phyloP scores from a whole-genome alignment of 1,140 invertebrate species.

The Micrasema minimum region DNA sequence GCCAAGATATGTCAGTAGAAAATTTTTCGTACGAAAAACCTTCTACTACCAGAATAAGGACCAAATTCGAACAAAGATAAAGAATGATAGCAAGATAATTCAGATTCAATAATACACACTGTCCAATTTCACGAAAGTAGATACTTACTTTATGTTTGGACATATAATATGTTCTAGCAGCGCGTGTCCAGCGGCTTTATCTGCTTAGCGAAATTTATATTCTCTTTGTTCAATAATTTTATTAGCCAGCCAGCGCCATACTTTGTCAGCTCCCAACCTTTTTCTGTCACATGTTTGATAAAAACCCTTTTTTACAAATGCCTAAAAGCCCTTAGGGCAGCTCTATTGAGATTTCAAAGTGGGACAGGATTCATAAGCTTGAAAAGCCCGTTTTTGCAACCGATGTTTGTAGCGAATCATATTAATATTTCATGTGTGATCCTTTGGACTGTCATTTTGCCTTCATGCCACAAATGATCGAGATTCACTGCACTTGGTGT shows the following conservation, averaged over 20 bases:
- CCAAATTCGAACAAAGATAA: too few species aligned
- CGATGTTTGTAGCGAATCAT: too few species aligned
- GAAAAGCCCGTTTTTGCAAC: too few species aligned
- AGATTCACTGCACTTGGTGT: too few species aligned
- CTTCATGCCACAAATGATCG: too few species aligned
- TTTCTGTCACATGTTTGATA: constrained; percentile 33
- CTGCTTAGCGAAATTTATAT: constrained; percentile 14
- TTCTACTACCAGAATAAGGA: too few species aligned
- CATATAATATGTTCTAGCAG: not conserved
- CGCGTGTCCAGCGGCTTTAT: not conserved
- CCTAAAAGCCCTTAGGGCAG: constrained; percentile 31
- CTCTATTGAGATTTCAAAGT: constrained; percentile 28
- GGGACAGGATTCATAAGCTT: constrained; percentile 10
- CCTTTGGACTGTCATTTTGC: too few species aligned
- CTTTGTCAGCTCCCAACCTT: constrained; percentile 28
- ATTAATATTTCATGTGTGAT: too few species aligned
- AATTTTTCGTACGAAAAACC: too few species aligned
- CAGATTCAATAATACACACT: too few species aligned
- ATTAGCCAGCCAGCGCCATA: constrained; percentile 24
- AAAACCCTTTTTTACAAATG: constrained; percentile 23
- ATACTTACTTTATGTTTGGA: not conserved
- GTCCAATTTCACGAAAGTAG: not conserved
- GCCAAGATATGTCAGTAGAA: too few species aligned
- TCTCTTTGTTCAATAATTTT: constrained; percentile 34
- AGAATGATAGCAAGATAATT: too few species aligned